Conservation (phyloP, 2,888 invertebrate genomes). For the Epirrita christyi region DNA sequence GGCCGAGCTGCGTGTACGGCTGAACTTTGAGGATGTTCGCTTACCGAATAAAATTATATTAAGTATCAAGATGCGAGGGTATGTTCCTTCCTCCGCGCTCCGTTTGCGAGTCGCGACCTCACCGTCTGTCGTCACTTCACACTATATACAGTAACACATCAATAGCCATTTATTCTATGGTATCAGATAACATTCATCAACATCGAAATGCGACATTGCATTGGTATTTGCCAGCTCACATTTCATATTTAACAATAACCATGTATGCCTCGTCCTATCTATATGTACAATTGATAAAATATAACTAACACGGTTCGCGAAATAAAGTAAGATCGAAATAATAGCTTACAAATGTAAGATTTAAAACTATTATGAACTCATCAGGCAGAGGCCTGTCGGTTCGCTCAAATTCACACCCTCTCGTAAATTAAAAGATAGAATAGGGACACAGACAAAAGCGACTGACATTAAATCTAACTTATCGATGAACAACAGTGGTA, state of each 20-base stretch:
- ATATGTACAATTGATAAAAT: constrained; percentile 79
- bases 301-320: constrained; percentile 77
- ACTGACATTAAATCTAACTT: constrained; percentile 83
- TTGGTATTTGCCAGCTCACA: constrained; percentile 66
- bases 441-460: constrained; percentile 82
- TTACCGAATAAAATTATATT: constrained; percentile 36
- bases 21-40: constrained; percentile 36
- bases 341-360: constrained; percentile 53
- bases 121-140: constrained; percentile 44
- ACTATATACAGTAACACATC: constrained; percentile 60
- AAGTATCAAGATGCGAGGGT: constrained; percentile 53
- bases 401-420: constrained; percentile 81
- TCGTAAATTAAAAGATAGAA: constrained; percentile 76
- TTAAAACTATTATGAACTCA: constrained; percentile 76
- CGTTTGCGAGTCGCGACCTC: constrained; percentile 51
- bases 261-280: constrained; percentile 76
- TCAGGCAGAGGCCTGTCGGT: constrained; percentile 74
- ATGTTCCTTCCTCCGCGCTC: constrained; percentile 56
- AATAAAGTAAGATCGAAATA: constrained; percentile 70
- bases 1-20: constrained; percentile 61
- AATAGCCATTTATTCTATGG: constrained; percentile 67
- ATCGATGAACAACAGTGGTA: constrained; percentile 84
- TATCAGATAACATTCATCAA: constrained; percentile 64
- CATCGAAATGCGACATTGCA: constrained; percentile 69
- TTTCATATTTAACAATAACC: constrained; percentile 73